These are phyloP conservation scores for Pseudochirops corinnae DNA, from an alignment of 2,797 vertebrate species.

Conservation along the genomic window DNA sequence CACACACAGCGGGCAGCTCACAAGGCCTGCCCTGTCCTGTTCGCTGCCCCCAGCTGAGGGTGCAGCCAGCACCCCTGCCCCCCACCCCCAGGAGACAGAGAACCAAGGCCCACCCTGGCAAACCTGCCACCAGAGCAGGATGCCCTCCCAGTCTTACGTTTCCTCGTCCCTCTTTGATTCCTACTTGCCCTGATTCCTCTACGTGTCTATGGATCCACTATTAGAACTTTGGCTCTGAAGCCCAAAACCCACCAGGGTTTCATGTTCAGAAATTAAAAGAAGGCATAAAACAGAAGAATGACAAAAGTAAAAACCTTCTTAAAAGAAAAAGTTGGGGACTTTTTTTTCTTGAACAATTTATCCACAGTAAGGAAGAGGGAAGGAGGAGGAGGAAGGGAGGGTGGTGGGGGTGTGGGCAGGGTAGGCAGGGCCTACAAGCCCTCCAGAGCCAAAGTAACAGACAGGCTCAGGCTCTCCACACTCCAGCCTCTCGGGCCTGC, in stretches of 20 bases:
- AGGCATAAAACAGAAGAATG: not conserved
- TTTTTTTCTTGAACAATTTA: not conserved
- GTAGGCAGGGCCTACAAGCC: not conserved
- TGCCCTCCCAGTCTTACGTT: not conserved
- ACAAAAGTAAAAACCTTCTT: conserved; percentile 20
- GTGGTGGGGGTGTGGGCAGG: not conserved
- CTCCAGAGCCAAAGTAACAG: conserved; percentile 38
- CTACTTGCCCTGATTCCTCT: not conserved
- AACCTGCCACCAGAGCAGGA: not conserved
- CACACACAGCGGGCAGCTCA: not conserved
- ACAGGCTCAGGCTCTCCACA: not conserved
- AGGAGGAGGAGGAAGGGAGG: not conserved
- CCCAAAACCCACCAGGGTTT: not conserved
- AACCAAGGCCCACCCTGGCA: not conserved
- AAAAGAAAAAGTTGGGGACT: not conserved
- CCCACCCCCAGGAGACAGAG: not conserved
- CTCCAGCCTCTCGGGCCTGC: not conserved
- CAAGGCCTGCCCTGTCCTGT: not conserved
- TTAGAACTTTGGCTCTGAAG: not conserved
- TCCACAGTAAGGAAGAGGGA: conserved; percentile 68
- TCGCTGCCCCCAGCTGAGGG: too few species aligned
- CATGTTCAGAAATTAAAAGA: not conserved
- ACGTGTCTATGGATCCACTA: not conserved
- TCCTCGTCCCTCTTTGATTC: not conserved
- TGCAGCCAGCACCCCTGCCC: not conserved